Base-by-base conservation (phyloP, 2,113 vertebrate species). In the Balaeniceps rex region DNA sequence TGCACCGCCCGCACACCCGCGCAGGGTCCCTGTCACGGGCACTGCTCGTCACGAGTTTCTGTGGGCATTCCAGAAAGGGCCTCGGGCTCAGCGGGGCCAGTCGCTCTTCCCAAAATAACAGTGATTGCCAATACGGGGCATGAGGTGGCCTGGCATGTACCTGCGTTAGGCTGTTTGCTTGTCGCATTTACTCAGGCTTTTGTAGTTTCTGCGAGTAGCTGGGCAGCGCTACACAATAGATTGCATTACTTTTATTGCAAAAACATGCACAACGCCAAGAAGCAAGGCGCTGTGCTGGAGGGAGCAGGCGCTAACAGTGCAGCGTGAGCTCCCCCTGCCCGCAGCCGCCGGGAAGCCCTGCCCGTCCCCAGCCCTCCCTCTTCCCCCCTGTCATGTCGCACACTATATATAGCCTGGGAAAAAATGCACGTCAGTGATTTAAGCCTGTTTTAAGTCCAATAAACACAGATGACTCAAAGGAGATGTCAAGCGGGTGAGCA, bases 271-370 rank as follows among this genome's bases (percentile, higher is more conserved):
- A 4, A 3, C 0, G 72, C 58, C 58, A 1, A 24, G 85, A 3
- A 9, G 46, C 29, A 0, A 16, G 79, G 0, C 4, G 70, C 44
- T 4, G 38, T 0, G 28, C 1, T 1, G 70, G 44, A 13, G 61
- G 26, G 9, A 4, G 83, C 51, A 3, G 40, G 1, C 19, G 72
- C 9, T 3, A 47, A 19, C 46, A 1, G 83, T 51, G 96, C 90
- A 70, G 83, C 94, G 61, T 92, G 93, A 95, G 96, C 93, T 92
- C 97, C 96, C 47, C 84, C 97, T 97, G 78, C 91, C 14, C 82
- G 94, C 94, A 9, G 52, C 25, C 64, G 2, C 40, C 28, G 60
- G 88, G 47, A 90, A 58, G 15, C 10, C 71, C 63, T 8, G 44
- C 49, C 34, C 8, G 9, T 10, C n/a, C 26, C 5, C 54, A 6